These are phyloP conservation scores for Morpho helenor DNA, from an alignment of 2,888 invertebrate species.

Conservation along the genomic window DNA sequence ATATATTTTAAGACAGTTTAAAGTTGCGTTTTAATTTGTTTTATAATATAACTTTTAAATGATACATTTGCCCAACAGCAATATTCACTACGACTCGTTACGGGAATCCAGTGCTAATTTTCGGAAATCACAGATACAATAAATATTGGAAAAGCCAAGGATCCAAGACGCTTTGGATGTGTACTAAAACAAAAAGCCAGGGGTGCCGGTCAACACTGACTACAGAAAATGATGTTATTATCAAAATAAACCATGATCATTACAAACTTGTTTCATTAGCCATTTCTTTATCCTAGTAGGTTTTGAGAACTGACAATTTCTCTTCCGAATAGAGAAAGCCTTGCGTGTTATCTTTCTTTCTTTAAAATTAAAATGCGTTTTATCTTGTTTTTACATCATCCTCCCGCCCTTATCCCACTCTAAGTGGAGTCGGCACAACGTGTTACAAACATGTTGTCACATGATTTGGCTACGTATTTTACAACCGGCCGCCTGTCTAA, in stretches of 20 bases:
- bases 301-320: no score
- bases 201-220: slow-evolving; percentile 32
- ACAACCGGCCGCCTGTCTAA: no score
- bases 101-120: slow-evolving; percentile 36
- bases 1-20: no score
- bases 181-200: slow-evolving; percentile 15
- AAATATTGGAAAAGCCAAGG: slow-evolving; percentile 37
- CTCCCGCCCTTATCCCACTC: no score
- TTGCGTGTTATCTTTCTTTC: no score
- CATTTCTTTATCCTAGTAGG: not conserved
- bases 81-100: slow-evolving; percentile 29
- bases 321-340: no score
- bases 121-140: slow-evolving; percentile 25
- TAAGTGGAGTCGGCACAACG: no score
- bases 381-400: no score
- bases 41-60: not conserved
- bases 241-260: slow-evolving; percentile 26
- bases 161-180: slow-evolving; percentile 37
- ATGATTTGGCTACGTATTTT: no score
- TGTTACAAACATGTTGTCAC: no score
- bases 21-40: no score
- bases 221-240: slow-evolving; percentile 31
- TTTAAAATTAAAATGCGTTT: no score
- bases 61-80: not conserved
- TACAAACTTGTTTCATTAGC: not conserved